Conservation (phyloP, 2,888 invertebrate genomes). For the Andrena fulva region DNA sequence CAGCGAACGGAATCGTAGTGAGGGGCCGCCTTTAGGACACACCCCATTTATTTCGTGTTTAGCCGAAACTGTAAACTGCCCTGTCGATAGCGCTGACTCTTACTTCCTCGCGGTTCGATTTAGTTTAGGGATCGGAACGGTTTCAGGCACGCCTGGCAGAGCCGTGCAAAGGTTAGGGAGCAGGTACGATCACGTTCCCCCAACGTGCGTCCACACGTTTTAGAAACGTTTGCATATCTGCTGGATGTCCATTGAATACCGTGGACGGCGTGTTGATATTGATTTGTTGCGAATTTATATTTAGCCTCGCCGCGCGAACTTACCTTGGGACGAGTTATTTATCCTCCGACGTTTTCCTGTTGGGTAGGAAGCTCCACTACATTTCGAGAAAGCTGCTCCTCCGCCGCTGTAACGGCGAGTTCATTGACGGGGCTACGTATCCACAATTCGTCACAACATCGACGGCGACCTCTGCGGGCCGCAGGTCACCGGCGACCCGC, state of each 20-base stretch:
- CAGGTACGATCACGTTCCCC: slow-evolving; percentile 31
- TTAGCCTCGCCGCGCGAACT: slow-evolving; percentile 56
- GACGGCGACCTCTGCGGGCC: neutral
- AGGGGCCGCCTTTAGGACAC: neutral
- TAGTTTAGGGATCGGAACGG: neutral
- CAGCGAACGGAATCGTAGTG: neutral
- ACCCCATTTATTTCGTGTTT: too few relatives aligned
- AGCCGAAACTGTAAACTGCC: neutral
- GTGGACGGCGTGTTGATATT: slow-evolving; percentile 42
- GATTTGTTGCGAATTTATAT: slow-evolving; percentile 68
- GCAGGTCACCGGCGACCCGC: neutral
- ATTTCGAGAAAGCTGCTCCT: slow-evolving; percentile 21
- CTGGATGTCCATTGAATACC: slow-evolving; percentile 44
- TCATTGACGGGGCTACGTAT: too few relatives aligned
- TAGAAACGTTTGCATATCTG: neutral
- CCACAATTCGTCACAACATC: too few relatives aligned
- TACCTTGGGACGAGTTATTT: slow-evolving; percentile 56
- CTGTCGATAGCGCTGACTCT: neutral
- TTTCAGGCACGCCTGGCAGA: neutral
- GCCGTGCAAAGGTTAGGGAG: slow-evolving; percentile 6
- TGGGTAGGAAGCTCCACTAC: neutral
- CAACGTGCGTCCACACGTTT: neutral
- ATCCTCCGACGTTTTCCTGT: slow-evolving; percentile 46
- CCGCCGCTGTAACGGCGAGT: neutral
- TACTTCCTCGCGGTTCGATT: neutral